Evolutionary conservation across 2,888 invertebrate genomes (phyloP).

Genomic region (Polietes domitor): DNA sequence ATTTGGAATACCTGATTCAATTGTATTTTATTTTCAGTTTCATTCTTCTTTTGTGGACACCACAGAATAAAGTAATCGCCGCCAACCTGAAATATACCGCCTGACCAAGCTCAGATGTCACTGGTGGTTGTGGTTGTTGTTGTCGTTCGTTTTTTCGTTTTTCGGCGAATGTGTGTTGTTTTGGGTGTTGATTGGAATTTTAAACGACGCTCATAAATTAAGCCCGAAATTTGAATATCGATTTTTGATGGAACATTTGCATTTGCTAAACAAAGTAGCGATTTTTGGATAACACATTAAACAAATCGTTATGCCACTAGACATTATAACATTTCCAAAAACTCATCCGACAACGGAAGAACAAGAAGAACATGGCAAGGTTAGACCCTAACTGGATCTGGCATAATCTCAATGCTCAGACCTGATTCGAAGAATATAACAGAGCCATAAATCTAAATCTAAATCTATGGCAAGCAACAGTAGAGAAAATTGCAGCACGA

Average conservation of each 20-base stretch:
- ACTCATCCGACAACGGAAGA: no score
- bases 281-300: not conserved
- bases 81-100: constrained; percentile 17
- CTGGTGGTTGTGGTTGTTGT: not conserved
- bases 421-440: no score
- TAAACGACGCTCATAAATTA: constrained; percentile 65
- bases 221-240: constrained; percentile 56
- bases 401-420: no score
- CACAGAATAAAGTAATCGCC: constrained; percentile 33
- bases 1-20: constrained; percentile 66
- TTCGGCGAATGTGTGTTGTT: constrained; percentile 8
- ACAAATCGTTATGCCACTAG: not conserved
- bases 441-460: no score
- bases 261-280: constrained; percentile 21
- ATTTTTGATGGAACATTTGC: not conserved
- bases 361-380: no score
- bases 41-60: not conserved
- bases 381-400: no score
- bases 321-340: not conserved
- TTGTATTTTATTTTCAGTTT: constrained; percentile 52
- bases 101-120: not conserved
- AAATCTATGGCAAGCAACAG: no score
- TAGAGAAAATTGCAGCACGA: no score
- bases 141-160: not conserved
- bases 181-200: constrained; percentile 68